Evolutionary conservation across 2,113 vertebrate genomes (phyloP), one percentile per base, ranked within the genome.

Genomic region (Octodon degus): DNA sequence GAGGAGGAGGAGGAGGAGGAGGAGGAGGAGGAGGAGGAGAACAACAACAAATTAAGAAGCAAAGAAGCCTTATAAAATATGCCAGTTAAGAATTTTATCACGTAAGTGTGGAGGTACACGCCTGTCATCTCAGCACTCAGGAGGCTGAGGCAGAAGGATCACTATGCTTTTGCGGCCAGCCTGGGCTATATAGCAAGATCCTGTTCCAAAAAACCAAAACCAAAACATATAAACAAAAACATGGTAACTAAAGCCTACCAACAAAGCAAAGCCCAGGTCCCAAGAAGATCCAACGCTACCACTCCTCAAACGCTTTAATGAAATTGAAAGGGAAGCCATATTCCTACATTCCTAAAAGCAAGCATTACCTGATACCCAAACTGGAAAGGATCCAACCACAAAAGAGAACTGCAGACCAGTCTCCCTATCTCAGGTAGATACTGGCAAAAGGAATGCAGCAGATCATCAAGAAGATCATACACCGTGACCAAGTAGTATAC

Each of bases 1-100:
- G 53, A 72, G 76, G 63, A 5, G 20, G 62, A 79, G 80, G 74
- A 55, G 53, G 53, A 55, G 14, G 14, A 55, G 14, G 62, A 85
- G 34, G 76, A 60, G 17, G 58, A 55, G 62, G 11, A 68, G 37
- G 53, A 70, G 68, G 70, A 5, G 7, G 62, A 79, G 80, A 37
- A 4, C 0, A 80, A 37, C 2, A 86, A 50, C 53, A 79, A 25
- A 37, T 0, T 70, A 32, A 72, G 89, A 89, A 83, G 90, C 76
- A 87, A 92, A 67, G 67, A 50, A 14, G 30, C 32, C 86, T 95
- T 70, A 83, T 27, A 93, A 74, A 93, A 82, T 50, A 82, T 32
- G 67, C 58, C 16, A 58, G 76, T 40, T 70, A 95, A 72, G 27
- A 72, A 37, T 72, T 70, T 72, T 37, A 72, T 37, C 68, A 72